Evolutionary conservation across 2,888 invertebrate genomes (phyloP).

Genomic region (Laothoe populi): DNA sequence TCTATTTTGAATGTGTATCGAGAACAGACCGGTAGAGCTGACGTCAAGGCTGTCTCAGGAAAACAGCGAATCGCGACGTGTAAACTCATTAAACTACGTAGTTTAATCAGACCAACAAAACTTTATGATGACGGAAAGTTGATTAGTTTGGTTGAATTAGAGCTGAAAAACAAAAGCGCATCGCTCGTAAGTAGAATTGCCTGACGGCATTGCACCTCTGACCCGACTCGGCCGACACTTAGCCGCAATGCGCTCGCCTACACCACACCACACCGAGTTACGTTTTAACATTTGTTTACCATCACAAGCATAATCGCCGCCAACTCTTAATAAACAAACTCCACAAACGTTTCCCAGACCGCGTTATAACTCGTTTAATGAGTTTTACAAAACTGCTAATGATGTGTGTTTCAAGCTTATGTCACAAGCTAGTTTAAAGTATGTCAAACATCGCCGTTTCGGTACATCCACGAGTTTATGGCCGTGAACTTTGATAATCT

Average conservation of each 20-base stretch:
- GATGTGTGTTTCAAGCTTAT: constrained; percentile 32
- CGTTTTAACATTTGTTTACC: constrained; percentile 58
- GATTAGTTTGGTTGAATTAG: constrained; percentile 33
- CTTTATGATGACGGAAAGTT: constrained; percentile 28
- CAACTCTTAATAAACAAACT: constrained; percentile 49
- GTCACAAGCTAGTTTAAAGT: constrained; percentile 14
- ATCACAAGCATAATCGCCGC: constrained; percentile 57
- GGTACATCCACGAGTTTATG: constrained; percentile 12
- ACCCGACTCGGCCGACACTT: constrained; percentile 51
- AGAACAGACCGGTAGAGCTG: constrained; percentile 51
- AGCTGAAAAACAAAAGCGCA: constrained; percentile 45
- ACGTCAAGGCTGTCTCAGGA: constrained; percentile 51
- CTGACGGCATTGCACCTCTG: constrained; percentile 69
- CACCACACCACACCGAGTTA: constrained; percentile 60
- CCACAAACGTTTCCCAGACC: constrained; percentile 38
- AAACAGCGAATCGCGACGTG: constrained; percentile 42
- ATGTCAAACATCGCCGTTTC: constrained; percentile 12
- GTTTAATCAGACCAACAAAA: constrained; percentile 40
- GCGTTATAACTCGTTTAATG: constrained; percentile 38
- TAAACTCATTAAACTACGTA: constrained; percentile 42
- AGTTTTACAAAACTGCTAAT: constrained; percentile 41
- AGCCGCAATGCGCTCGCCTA: constrained; percentile 67
- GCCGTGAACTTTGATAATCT: constrained; percentile 25
- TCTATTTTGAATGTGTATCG: constrained; percentile 52
- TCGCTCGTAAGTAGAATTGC: constrained; percentile 52